phyloP scores from a whole-genome alignment of 1,140 invertebrate genomes.

The Leptopilina clavipes region DNA sequence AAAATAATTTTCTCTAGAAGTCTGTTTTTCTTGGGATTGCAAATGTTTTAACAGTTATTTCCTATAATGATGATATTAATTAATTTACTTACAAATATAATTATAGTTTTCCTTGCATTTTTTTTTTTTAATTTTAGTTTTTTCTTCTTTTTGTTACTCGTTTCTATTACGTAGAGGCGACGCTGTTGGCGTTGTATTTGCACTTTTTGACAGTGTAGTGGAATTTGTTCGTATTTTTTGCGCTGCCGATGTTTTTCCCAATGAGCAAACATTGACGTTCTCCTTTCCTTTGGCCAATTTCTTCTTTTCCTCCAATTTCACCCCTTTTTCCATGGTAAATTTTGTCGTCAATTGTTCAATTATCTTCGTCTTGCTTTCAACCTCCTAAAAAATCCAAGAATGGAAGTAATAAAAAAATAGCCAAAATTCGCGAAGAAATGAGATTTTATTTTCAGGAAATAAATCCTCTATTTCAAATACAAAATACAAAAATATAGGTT shows the following conservation, averaged over 20 bases:
- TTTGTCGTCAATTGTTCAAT: conserved; percentile 62
- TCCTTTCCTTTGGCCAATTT: conserved; percentile 67
- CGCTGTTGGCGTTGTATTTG: conserved; percentile 58
- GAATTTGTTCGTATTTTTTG: conserved; percentile 53
- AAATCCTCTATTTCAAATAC: too few relatives aligned
- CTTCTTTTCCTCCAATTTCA: conserved; percentile 62
- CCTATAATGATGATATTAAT: not conserved
- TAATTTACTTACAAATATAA: not conserved
- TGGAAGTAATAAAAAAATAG: conserved; percentile 2
- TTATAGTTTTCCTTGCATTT: not conserved
- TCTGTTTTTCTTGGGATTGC: not conserved
- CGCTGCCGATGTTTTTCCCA: conserved; percentile 42
- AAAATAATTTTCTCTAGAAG: conserved; percentile 9
- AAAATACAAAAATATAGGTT: too few relatives aligned
- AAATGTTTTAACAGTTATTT: conserved; percentile 2
- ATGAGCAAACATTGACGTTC: conserved; percentile 56
- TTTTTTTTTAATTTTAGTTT: not conserved
- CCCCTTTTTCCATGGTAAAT: conserved; percentile 53
- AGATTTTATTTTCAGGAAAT: conserved; percentile 1
- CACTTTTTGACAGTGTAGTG: conserved; percentile 55
- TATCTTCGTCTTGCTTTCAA: conserved; percentile 60
- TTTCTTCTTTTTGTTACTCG: conserved; percentile 54
- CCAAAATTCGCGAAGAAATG: not conserved
- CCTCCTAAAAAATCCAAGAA: conserved; percentile 64
- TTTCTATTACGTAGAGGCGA: conserved; percentile 68